Evolutionary conservation across 2,113 vertebrate species (phyloP).

Genomic region (Empidonax traillii): DNA sequence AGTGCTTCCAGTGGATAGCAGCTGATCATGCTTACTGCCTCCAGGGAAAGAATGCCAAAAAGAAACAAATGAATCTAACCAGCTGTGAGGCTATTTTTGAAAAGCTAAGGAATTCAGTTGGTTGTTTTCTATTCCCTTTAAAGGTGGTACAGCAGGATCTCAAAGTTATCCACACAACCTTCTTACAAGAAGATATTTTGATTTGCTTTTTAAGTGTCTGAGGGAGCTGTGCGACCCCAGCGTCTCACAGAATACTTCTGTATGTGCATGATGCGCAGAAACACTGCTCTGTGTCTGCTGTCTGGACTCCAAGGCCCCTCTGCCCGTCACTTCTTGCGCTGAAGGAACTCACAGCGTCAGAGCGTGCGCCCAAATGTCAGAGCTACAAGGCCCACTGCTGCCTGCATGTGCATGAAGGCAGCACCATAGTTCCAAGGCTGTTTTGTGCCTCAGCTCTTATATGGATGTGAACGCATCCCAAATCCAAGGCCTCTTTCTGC

Average conservation of each 20-base stretch:
- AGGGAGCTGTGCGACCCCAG: neutral
- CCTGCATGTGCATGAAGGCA: rapidly evolving
- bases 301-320: neutral
- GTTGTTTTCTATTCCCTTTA: conserved; percentile 35
- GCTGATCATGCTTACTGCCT: conserved; percentile 49
- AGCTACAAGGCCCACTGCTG: neutral
- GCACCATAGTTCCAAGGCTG: neutral
- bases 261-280: neutral
- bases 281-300: neutral
- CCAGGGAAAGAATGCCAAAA: conserved; percentile 10
- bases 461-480: neutral
- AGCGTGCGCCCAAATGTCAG: neutral
- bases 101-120: neutral
- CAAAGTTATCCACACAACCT: neutral
- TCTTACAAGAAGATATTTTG: neutral
- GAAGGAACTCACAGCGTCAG: neutral
- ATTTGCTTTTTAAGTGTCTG: neutral
- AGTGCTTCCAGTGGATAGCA: conserved; percentile 26
- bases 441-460: neutral
- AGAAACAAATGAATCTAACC: conserved; percentile 34
- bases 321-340: neutral
- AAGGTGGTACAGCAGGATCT: neutral
- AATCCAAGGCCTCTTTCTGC: neutral
- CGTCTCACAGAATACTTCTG: neutral
- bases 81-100: conserved; percentile 57